These are phyloP conservation scores for Pantherophis guttatus DNA, from an alignment of 2,113 vertebrate species.

Conservation along the genomic window DNA sequence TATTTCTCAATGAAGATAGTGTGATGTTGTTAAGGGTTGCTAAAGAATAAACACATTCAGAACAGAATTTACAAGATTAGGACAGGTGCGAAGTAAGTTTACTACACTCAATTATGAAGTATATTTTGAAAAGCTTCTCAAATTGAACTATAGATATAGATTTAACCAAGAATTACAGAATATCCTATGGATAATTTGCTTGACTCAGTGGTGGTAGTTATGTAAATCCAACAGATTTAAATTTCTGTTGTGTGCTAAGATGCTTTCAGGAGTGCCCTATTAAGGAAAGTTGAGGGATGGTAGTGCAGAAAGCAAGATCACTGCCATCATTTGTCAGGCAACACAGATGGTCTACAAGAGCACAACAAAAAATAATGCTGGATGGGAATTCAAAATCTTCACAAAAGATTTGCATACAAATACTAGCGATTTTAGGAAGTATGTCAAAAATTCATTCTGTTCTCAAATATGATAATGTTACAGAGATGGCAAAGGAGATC, in stretches of 20 bases:
- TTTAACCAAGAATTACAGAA: not conserved
- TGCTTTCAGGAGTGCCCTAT: not conserved
- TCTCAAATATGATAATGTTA: not conserved
- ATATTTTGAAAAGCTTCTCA: constrained; percentile 20
- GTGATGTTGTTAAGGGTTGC: not conserved
- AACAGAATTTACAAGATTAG: not conserved
- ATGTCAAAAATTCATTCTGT: not conserved
- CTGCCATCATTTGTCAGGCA: accelerated
- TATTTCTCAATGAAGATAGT: not conserved
- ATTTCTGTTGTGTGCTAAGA: constrained; percentile 6
- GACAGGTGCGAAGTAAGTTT: constrained; percentile 31
- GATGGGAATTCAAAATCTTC: not conserved
- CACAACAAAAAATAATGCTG: not conserved
- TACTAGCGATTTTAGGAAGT: not conserved
- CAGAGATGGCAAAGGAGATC: not conserved
- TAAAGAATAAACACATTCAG: not conserved
- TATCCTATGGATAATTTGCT: not conserved
- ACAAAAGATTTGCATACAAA: not conserved
- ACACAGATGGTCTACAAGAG: constrained; percentile 8
- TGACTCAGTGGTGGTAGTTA: not conserved
- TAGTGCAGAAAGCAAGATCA: not conserved
- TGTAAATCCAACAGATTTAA: not conserved
- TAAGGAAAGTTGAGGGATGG: not conserved
- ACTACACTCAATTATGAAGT: constrained; percentile 5
- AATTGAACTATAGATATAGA: constrained; percentile 26